Percentiles rank a stretch among this genome's conserved stretches.
Conservation (phyloP, 1,140 invertebrate genomes). For the Dolichoris vasculosae region DNA sequence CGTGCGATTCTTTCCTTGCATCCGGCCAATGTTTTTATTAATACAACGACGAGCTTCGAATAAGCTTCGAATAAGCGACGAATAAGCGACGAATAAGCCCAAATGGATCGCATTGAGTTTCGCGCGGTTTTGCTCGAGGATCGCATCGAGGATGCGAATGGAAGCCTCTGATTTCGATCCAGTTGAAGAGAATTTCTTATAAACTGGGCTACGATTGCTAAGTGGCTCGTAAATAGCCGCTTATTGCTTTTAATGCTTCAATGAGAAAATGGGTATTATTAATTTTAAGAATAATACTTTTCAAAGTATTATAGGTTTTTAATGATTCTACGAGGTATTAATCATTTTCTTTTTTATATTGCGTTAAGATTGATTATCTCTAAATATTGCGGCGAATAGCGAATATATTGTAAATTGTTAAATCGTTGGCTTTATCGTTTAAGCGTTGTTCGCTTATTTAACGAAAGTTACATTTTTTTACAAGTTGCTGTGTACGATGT, state of each 20-base stretch:
- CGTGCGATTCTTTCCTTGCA: not conserved
- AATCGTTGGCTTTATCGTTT: no score
- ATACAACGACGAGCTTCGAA: not conserved
- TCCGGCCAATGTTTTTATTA: not conserved
- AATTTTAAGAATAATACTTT: not conserved
- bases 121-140: no score
- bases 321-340: not conserved
- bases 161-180: no score
- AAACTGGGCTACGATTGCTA: no score
- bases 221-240: not conserved
- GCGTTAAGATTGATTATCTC: not conserved
- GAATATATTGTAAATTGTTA: no score
- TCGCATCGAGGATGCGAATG: no score
- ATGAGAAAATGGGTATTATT: not conserved
- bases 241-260: not conserved
- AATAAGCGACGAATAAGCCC: not conserved
- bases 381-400: no score
- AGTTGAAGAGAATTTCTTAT: no score
- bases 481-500: no score
- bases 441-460: no score
- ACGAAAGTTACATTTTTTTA: no score
- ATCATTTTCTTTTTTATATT: not conserved
- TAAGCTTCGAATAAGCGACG: no score
- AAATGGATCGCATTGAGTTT: not conserved
- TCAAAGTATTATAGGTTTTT: not conserved